A percentile compares a stretch with the other conserved stretches of the same genome.
Conservation (phyloP, 1,140 invertebrate genomes). For the Potamilus streckersoni region DNA sequence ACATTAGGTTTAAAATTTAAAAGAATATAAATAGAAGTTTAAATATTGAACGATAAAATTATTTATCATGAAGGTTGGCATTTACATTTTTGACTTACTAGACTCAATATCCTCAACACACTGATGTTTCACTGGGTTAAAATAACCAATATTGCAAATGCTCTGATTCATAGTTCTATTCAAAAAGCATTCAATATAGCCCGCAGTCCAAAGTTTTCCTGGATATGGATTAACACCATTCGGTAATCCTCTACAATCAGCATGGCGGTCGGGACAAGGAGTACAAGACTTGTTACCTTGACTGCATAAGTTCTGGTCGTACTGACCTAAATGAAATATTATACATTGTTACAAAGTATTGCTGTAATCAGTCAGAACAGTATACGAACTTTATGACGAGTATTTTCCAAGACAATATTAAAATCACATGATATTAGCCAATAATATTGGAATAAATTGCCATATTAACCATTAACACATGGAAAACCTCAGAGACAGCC, state of each 20-base stretch:
- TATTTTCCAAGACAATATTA: too few relatives aligned
- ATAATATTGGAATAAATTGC: too few relatives aligned
- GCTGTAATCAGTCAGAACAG: too few relatives aligned
- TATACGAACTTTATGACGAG: too few relatives aligned
- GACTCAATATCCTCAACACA: slow-evolving; percentile 13
- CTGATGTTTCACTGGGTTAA: slow-evolving; percentile 19
- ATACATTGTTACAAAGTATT: too few relatives aligned
- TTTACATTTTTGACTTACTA: slow-evolving; percentile 3
- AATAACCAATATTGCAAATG: slow-evolving; percentile 13
- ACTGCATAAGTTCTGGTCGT: slow-evolving; percentile 34
- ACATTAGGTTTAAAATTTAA: too few relatives aligned
- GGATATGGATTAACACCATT: slow-evolving; percentile 29
- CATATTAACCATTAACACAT: too few relatives aligned
- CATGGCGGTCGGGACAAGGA: slow-evolving; percentile 31
- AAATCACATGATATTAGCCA: too few relatives aligned
- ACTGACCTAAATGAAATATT: slow-evolving; percentile 32
- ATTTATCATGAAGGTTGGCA: too few relatives aligned
- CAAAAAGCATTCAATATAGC: slow-evolving; percentile 6
- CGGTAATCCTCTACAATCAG: slow-evolving; percentile 36
- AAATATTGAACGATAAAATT: too few relatives aligned
- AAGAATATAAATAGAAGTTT: too few relatives aligned
- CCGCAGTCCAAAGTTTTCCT: slow-evolving; percentile 19
- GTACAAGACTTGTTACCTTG: slow-evolving; percentile 27
- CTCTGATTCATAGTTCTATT: slow-evolving; percentile 18
- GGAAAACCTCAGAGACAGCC: too few relatives aligned